Evolutionary conservation across 2,888 invertebrate genomes (phyloP), one percentile per base, ranked within the genome.

Genomic region (Cephus runcator): DNA sequence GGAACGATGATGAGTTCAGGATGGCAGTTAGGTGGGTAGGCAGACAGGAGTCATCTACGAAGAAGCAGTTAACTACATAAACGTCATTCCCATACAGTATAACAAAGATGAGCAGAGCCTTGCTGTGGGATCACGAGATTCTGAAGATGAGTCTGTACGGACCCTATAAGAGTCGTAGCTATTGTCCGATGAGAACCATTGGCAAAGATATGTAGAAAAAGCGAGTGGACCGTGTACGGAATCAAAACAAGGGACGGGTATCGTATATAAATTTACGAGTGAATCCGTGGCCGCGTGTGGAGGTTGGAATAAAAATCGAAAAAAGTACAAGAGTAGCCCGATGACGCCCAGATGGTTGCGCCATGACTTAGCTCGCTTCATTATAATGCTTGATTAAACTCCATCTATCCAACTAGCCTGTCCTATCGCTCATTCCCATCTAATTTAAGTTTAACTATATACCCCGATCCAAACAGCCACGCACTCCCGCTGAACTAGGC

Each of bases 341-440:
- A 71, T 76, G 76, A 34, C 15, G 69, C 69, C 73, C 73, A 77
- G 73, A 77, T 30, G 77, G 73, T 77, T 77, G 77, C 77, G 77
- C 77, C 77, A 74, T 69, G 77, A 77, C 77, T 73, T 73, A 74
- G 77, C 69, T 74, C 73, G 74, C 77, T 77, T 77, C 77, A 77
- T 77, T 77, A 77, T 77, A 73, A 77, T 77, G 77, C 77, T 77
- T 77, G 77, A 77, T 77, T 77, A 77, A 77, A 73, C 77, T 77
- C 77, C 74, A 77, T 77, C 73, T 34, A 74, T 77, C 77, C 77
- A 74, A 73, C 77, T 74, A 74, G 74, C 36, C 73, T 77, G 40
- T 74, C 73, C 73, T 77, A 77, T 77, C 77, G 68, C 74, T 69
- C 77, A 77, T 77, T 77, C 77, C 73, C 77, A 77, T 77, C 73